Evolutionary conservation across 2,888 invertebrate genomes (phyloP), one percentile per base, ranked within the genome.

Genomic region (Cryptocephalus primarius): DNA sequence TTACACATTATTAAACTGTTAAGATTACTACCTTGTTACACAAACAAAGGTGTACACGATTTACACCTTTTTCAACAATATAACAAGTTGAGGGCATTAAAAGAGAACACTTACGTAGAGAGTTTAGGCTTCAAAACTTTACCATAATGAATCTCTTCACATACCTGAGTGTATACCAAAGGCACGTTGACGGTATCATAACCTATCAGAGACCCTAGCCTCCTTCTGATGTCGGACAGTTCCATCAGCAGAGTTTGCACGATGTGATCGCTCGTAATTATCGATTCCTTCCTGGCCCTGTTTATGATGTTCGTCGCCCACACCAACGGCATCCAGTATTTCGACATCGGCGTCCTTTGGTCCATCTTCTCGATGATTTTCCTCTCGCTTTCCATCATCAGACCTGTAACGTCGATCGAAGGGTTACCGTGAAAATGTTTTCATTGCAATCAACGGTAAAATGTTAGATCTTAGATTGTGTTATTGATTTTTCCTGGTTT

Each of bases 291-390:
- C 49, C 90, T 74, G 4, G 91, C 90, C 47, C 90, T 75, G 69
- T 90, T 89, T 55, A 92, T 88, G 52, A 92, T 88, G 66, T 90
- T 90, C 6, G 90, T 89, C 39, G 91, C 91, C 92, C 92, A 92
- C 11, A 90, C 89, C 44, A 91, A 72, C 0, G 92, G 92, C 86
- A 92, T 88, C 91, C 91, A 92, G 66, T 91, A 92, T 73, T 85
- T 85, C 10, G 89, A 87, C 86, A 91, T 91, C 4, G 87, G 86
- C 58, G 88, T 88, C 67, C 90, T 89, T 10, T 83, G 83, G 65
- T 91, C 88, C 82, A 92, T 83, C 64, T 87, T 80, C 67, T 92
- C 91, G 66, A 92, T 89, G 44, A 92, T 89, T 68, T 90, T 89
- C 69, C 85, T 83, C 69, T 92, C 92, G 57, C 88, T 89, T 64